Evolutionary conservation across 2,113 vertebrate species (phyloP).

Genomic region (Actenoides lindsayi): DNA sequence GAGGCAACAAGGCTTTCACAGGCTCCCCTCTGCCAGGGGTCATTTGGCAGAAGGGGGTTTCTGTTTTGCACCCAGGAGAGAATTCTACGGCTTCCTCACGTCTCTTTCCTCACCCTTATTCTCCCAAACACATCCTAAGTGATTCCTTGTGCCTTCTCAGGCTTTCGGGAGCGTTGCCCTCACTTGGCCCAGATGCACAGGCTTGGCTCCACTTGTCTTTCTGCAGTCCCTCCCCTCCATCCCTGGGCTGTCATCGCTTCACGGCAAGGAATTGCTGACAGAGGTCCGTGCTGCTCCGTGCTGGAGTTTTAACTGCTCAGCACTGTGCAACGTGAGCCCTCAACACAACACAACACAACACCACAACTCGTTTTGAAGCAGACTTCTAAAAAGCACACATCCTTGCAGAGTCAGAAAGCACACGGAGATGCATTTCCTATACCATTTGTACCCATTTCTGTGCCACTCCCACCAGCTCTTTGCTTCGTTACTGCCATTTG

Average conservation of each 20-base stretch:
- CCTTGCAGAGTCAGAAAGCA: neutral
- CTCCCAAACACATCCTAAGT: neutral
- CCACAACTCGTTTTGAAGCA: neutral
- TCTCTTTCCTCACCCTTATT: neutral
- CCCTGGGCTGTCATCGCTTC: neutral
- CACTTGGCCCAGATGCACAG: neutral
- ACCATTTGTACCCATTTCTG: neutral
- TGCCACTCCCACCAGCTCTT: fast-evolving
- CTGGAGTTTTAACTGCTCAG: neutral
- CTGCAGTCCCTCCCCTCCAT: neutral
- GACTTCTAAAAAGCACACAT: neutral
- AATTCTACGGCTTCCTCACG: neutral
- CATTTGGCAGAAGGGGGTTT: neutral
- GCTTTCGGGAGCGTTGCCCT: neutral
- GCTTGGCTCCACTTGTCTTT: neutral
- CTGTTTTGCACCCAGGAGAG: neutral
- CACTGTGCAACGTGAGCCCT: neutral
- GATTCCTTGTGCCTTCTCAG: neutral
- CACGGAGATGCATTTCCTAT: neutral
- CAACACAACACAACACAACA: neutral
- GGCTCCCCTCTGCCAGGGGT: neutral
- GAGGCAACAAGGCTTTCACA: neutral
- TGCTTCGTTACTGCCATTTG: neutral
- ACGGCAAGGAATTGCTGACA: neutral
- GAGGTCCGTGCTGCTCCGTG: neutral